phyloP scores from a whole-genome alignment of 2,888 invertebrate genomes.

The Nemurella pictetii region DNA sequence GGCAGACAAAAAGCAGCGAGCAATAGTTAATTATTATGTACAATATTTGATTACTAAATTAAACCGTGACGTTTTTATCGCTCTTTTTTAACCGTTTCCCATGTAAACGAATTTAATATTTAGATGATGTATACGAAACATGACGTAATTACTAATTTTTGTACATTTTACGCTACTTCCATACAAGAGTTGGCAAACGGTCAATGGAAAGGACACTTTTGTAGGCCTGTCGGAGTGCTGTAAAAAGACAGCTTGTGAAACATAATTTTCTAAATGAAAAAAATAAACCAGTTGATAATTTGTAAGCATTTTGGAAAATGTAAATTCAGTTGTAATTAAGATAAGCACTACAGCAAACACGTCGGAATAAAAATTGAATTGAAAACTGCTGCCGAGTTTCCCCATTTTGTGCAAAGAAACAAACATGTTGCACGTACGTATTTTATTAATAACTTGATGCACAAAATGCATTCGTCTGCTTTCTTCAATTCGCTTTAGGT shows the following conservation, averaged over 20 bases:
- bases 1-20: not conserved
- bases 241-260: not conserved
- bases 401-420: no score
- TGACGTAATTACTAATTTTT: not conserved
- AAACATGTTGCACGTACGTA: no score
- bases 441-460: no score
- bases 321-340: not conserved
- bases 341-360: not conserved
- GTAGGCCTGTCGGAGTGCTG: not conserved
- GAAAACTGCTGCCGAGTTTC: not conserved
- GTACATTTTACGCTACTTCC: not conserved
- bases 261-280: not conserved
- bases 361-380: not conserved
- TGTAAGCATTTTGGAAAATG: not conserved
- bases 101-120: not conserved
- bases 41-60: not conserved
- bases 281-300: not conserved
- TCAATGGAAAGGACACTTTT: not conserved
- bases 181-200: not conserved
- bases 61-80: not conserved
- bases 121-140: not conserved
- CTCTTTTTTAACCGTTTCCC: not conserved
- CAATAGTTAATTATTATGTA: not conserved
- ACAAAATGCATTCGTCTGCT: no score
- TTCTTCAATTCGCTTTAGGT: no score